Evolutionary conservation across 2,797 vertebrate genomes (phyloP), one percentile per base, ranked within the genome.

Genomic region (Protonibea diacanthus): DNA sequence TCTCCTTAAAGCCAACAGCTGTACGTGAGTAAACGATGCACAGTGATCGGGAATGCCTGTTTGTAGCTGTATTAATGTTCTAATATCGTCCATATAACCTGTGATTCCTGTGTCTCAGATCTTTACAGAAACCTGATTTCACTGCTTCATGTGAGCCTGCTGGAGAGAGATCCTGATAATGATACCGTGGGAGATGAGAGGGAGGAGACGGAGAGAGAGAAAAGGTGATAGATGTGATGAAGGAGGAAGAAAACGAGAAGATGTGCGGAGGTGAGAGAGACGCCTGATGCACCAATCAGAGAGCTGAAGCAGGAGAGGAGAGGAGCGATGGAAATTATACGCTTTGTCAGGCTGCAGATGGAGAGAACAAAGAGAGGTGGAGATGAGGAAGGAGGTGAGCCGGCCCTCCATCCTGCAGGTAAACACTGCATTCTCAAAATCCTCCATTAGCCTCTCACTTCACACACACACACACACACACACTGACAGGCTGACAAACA

Each of bases 271-370:
- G 33, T 4, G 68, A 65, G 51, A 59, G 13, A 25, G 12, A 4
- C 5, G 52, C 18, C 2, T 6, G 2, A 52, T 3, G 10, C 6
- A 9, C 44, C 49, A 20, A 63, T 59, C 56, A 56, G 14, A 51
- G 67, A 18, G 62, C 33, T 47, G 61, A 68, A 73, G 74, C 14
- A 15, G 25, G 23, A 53, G 49, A 9, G 13, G 20, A 58, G 38
- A 45, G 29, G 44, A 21, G 38, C 44, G 70, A 52, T 33, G 8
- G 27, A 55, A 72, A 76, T 57, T 5, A 77, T 64, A 58, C 45
- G 5, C 11, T 67, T 63, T 63, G 57, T 76, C 49, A 40, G 42
- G 56, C 15, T 38, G 21, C 42, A 74, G 56, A 62, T 5, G 21
- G 62, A 61, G 29, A 71, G 73, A 64, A n/a, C 1, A 9, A 44